Evolutionary conservation across 1,140 invertebrate genomes (phyloP), one percentile per base, ranked within the genome.

Genomic region (Zaprionus davidi): DNA sequence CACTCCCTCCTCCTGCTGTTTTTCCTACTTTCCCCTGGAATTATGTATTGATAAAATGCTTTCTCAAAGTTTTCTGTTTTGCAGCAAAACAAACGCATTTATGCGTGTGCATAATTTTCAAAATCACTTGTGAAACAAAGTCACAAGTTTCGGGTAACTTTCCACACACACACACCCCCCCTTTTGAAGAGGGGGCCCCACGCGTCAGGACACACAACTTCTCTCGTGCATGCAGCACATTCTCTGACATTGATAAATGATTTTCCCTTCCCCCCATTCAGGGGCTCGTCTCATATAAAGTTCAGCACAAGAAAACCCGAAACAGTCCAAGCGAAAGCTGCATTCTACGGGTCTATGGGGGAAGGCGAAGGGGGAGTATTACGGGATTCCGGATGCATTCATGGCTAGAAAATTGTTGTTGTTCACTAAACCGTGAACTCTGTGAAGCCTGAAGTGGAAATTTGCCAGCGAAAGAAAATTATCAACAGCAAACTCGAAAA

Each of bases 211-310:
- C 41, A 51, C 15, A 58, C 41, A 71, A 77, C 66, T 81, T 85
- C 80, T 90, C 80, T 87, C 80, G 80, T 88, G 86, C 85, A 87
- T 81, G 88, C 76, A 85, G 82, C 81, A 87, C 78, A 90, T 85
- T 90, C 81, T 64, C 76, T 90, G 85, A 90, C 85, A 90, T 90
- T 90, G 85, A 90, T 90, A 90, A 90, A 90, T 90, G 86, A 90
- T 90, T 90, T 82, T 73, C 46, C 70, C 64, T 41, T 70, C 24
- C 9, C 36, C 62, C 66, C n/a, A 22, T 26, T 22, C 24, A 34
- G 31, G 31, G 17, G 13, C 17, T 13, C 6, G 31, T 55, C 28
- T 22, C 55, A 57, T 55, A 72, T 44, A 77, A 88, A 90, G 81
- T 90, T 90, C 73, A 72, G 81, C 75, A 68, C 46, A 85, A 90